Percentiles rank a stretch among this genome's conserved stretches.
phyloP scores from a whole-genome alignment of 2,113 vertebrate genomes.

The Lota lota region DNA sequence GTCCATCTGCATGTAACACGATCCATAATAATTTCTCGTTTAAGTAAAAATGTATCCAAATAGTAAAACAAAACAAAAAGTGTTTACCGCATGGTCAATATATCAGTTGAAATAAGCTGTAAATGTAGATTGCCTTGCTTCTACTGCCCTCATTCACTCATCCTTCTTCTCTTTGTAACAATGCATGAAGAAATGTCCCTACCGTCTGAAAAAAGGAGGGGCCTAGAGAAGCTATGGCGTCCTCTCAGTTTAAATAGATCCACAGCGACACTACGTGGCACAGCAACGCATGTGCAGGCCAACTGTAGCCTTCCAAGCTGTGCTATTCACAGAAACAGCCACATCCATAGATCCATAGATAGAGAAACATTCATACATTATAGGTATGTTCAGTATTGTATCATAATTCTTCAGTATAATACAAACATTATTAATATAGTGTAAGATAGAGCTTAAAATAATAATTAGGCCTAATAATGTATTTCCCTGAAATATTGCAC shows the following conservation, averaged over 20 bases:
- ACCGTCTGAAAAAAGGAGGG: conserved; percentile 53
- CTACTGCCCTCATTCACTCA: not conserved
- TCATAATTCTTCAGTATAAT: no score
- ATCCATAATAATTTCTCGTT: not conserved
- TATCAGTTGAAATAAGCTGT: conserved; percentile 10
- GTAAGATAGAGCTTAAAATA: no score
- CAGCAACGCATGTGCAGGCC: not conserved
- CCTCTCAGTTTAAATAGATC: conserved; percentile 43
- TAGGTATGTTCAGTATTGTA: no score
- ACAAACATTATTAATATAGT: no score
- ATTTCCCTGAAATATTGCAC: no score
- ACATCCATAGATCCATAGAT: no score
- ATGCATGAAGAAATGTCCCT: conserved; percentile 26
- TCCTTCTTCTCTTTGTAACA: conserved; percentile 27
- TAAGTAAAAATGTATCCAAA: not conserved
- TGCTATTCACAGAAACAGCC: not conserved
- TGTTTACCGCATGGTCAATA: not conserved
- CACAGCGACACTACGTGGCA: conserved; percentile 60
- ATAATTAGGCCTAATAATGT: no score
- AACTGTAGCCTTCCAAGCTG: not conserved
- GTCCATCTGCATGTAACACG: not conserved
- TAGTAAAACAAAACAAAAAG: no score
- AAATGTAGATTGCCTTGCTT: not conserved
- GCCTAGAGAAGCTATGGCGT: conserved; percentile 14
- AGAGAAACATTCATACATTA: no score